Evolutionary conservation across 2,888 invertebrate genomes (phyloP).

Genomic region (Stenodema calcarata): DNA sequence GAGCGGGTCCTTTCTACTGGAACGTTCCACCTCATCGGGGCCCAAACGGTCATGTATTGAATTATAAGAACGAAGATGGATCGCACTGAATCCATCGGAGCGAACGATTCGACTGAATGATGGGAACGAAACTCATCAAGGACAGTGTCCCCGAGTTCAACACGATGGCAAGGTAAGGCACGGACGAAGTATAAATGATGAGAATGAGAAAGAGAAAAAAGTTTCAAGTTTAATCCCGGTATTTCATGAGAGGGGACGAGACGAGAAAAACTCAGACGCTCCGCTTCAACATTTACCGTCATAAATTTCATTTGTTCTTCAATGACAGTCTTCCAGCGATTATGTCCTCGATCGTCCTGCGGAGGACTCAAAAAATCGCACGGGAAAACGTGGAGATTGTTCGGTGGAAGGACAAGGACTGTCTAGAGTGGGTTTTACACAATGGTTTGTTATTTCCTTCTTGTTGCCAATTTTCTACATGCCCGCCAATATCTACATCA

Average conservation of each 20-base stretch:
- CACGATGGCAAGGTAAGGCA: not conserved
- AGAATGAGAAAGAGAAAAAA: not conserved
- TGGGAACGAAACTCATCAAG: not conserved
- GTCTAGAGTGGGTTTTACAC: not conserved
- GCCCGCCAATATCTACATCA: not conserved
- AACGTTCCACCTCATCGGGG: not conserved
- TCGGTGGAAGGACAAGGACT: not conserved
- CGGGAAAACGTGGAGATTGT: not conserved
- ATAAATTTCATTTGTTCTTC: slow-evolving; percentile 6
- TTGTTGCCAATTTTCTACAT: not conserved
- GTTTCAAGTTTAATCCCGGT: not conserved
- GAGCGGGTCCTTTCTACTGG: not conserved
- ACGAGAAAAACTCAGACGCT: not conserved
- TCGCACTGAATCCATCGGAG: not conserved
- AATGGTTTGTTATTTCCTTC: not conserved
- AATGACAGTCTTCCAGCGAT: not conserved
- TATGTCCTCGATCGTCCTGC: not conserved
- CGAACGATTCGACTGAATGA: not conserved
- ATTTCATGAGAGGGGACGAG: not conserved
- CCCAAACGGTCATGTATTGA: not conserved
- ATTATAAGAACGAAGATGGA: not conserved
- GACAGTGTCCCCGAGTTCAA: not conserved
- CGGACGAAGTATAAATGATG: not conserved
- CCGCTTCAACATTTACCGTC: slow-evolving; percentile 3
- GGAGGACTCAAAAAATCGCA: slow-evolving; percentile 1